These are phyloP conservation scores for Lepidochitona cinerea DNA, from an alignment of 2,888 invertebrate genomes.

Conservation along the genomic window DNA sequence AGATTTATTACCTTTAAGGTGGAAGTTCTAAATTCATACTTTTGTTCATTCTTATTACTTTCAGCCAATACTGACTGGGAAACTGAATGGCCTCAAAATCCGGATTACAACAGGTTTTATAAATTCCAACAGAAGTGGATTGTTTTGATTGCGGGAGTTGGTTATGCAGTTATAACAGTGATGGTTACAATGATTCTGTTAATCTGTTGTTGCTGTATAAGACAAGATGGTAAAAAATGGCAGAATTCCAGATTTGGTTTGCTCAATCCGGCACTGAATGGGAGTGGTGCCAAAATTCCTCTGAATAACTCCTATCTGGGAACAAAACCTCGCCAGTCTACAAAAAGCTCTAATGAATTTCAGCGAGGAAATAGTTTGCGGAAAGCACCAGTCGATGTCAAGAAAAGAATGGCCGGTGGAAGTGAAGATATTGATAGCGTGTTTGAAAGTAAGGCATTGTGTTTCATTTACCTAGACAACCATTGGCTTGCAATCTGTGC, in stretches of 20 bases:
- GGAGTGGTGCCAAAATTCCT: not conserved
- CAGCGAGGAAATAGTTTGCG: not conserved
- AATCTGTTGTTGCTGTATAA: slow-evolving; percentile 42
- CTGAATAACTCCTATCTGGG: not conserved
- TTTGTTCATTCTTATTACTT: not conserved
- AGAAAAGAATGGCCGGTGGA: slow-evolving; percentile 23
- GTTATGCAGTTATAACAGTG: slow-evolving; percentile 35
- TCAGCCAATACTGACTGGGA: not conserved
- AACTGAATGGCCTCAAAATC: not conserved
- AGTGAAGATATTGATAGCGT: slow-evolving; percentile 28
- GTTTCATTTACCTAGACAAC: no score
- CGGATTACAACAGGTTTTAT: not conserved
- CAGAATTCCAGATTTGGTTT: slow-evolving; percentile 41
- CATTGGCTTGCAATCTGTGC: no score
- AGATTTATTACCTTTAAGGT: no score
- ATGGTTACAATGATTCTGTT: slow-evolving; percentile 38
- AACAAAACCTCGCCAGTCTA: not conserved
- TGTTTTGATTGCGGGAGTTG: slow-evolving; percentile 38
- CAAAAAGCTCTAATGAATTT: not conserved
- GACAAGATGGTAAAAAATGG: slow-evolving; percentile 37
- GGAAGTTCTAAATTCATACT: no score
- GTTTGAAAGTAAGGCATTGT: slow-evolving; percentile 32
- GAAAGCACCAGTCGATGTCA: not conserved
- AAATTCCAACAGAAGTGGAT: slow-evolving; percentile 18
- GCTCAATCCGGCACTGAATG: slow-evolving; percentile 36